Conservation (phyloP, 2,113 vertebrate species). For the Polyodon spathula region DNA sequence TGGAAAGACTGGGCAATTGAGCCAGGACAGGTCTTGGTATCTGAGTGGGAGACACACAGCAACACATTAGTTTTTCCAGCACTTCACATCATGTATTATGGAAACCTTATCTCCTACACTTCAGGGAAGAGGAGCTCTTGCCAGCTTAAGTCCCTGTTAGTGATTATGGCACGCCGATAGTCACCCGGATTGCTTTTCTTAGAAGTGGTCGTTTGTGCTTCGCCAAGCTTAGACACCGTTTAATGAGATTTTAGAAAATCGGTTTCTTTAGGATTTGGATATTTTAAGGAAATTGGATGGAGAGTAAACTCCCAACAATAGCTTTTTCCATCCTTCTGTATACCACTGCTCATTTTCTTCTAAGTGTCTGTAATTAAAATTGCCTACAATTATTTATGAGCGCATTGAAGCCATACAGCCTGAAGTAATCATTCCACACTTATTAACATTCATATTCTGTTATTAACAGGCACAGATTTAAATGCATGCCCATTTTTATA, state of each 20-base stretch:
- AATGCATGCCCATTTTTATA: too few species aligned
- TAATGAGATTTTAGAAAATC: not conserved
- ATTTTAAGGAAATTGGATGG: not conserved
- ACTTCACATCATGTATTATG: conserved; percentile 10
- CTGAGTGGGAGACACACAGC: not conserved
- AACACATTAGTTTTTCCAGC: conserved; percentile 3
- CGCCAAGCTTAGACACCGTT: not conserved
- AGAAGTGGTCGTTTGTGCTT: not conserved
- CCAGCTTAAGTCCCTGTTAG: conserved; percentile 3
- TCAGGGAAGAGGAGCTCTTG: conserved; percentile 5
- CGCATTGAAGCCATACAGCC: too few species aligned
- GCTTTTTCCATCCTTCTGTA: not conserved
- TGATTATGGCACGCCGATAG: too few species aligned
- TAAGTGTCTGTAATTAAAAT: not conserved
- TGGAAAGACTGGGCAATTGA: too few species aligned
- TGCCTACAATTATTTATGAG: too few species aligned
- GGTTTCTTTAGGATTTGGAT: not conserved
- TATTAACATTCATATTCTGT: too few species aligned
- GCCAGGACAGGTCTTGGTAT: not conserved
- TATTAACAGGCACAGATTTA: too few species aligned
- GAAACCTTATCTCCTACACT: conserved; percentile 10
- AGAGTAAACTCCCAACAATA: not conserved
- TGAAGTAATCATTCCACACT: too few species aligned
- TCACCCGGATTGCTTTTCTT: too few species aligned
- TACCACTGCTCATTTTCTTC: not conserved